phyloP scores from a whole-genome alignment of 2,113 vertebrate genomes.

The Paratilapia polleni region DNA sequence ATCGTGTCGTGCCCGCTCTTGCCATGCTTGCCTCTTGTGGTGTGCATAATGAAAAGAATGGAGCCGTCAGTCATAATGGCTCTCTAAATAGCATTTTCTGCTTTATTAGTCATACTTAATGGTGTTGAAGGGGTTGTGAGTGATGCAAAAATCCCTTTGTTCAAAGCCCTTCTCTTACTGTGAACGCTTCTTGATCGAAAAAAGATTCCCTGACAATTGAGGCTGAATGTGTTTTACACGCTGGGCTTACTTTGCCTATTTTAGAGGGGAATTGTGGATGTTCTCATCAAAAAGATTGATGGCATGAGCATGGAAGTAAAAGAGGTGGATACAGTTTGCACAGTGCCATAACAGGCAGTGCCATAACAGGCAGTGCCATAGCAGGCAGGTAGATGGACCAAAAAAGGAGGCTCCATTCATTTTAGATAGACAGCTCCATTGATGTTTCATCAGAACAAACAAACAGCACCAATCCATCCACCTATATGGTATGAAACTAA shows the following conservation, averaged over 20 bases:
- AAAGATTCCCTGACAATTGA: constrained; percentile 76
- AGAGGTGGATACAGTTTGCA: constrained; percentile 49
- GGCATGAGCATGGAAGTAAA: constrained; percentile 57
- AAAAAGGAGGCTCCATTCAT: constrained; percentile 57
- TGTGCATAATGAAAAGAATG: constrained; percentile 75
- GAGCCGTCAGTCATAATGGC: constrained; percentile 79
- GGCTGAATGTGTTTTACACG: constrained; percentile 74
- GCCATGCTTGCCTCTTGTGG: constrained; percentile 62
- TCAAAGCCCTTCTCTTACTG: constrained; percentile 67
- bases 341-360: constrained; percentile 28
- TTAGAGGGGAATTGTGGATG: constrained; percentile 62
- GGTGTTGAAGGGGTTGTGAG: constrained; percentile 76
- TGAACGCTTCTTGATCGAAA: constrained; percentile 71
- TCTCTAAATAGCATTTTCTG: constrained; percentile 84
- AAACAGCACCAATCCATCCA: constrained; percentile 41
- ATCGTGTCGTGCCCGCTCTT: constrained; percentile 50
- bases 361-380: constrained; percentile 31
- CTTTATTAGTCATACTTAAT: constrained; percentile 86
- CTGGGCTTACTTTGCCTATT: constrained; percentile 74
- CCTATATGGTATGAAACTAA: constrained; percentile 23
- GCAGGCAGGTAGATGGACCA: constrained; percentile 58
- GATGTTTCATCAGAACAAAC: constrained; percentile 54
- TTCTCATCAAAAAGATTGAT: constrained; percentile 73
- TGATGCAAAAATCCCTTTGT: constrained; percentile 77
- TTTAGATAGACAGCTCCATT: constrained; percentile 54